Percentiles rank a stretch among this genome's conserved stretches.
phyloP scores from a whole-genome alignment of 2,113 vertebrate genomes.

The Sturnira hondurensis region DNA sequence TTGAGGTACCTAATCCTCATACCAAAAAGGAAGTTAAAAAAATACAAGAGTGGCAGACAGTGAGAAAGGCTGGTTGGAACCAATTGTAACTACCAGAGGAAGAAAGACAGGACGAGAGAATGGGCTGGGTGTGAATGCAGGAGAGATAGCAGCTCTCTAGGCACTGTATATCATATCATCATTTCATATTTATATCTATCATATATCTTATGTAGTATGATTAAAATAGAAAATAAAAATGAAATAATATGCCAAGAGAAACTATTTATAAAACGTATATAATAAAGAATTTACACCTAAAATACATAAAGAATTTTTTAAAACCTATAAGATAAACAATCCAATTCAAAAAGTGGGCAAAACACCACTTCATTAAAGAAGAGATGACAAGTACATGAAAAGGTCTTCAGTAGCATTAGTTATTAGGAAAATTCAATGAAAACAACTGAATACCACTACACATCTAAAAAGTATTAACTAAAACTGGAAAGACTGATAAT shows the following conservation, averaged over 20 bases:
- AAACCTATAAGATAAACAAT: background rate
- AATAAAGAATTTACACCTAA: background rate
- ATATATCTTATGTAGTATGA: background rate
- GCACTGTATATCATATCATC: background rate
- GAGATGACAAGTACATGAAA: background rate
- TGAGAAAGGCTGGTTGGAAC: background rate
- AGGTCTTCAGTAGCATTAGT: background rate
- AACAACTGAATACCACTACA: background rate
- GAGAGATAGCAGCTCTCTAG: background rate
- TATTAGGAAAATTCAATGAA: background rate
- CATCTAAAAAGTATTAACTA: background rate
- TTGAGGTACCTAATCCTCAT: background rate
- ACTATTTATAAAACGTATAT: background rate
- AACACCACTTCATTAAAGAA: background rate
- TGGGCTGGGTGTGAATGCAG: background rate
- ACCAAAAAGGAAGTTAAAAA: background rate
- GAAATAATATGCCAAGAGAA: background rate
- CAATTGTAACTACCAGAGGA: background rate
- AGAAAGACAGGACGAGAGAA: background rate
- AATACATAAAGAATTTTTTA: background rate
- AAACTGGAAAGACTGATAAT: background rate
- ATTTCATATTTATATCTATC: background rate
- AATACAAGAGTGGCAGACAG: background rate
- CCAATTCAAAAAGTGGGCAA: background rate
- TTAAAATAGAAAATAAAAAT: background rate